Evolutionary conservation across 2,888 invertebrate species (phyloP), one percentile per base, ranked within the genome.

Genomic region (Hirtodrosophila confusa): DNA sequence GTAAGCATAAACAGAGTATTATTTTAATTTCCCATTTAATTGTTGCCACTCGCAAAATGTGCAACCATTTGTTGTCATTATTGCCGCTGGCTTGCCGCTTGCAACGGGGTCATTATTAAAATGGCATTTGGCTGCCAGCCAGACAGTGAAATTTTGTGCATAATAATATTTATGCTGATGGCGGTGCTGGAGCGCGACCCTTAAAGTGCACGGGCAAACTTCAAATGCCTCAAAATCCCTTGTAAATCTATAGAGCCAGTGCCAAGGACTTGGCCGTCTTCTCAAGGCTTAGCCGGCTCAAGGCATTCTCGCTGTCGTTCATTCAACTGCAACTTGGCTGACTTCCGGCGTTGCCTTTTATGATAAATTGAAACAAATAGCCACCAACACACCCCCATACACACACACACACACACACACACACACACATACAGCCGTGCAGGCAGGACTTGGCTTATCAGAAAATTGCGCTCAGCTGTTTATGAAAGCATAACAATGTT

Each of bases 391-490:
- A 39, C 27, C 31, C 48, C 12, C 62, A 63, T 55, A 50, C 43
- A 17, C 17, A 17, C 17, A 17, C 17, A 17, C 17, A 17, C 2
- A 37, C 56, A 24, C 60, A 47, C 50, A 11, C 27, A 8, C 57
- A 24, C 45, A 36, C 24, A 29, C n/a, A n/a, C n/a, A n/a, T n/a
- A 40, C 44, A 69, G 57, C n/a, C n/a, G n/a, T 64, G 65, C 67
- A 70, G 62, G 27, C 58, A 65, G 85, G 78, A 84, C 70, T 63
- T 64, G 69, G 85, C 88, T 83, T 83, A 83, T 83, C 82, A 83
- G 82, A 83, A 83, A 83, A 83, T 87, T 83, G 88, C 78, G 87
- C 88, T 83, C 82, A 87, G 87, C 82, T 83, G 82, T 87, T 87
- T 83, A 83, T 83, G 82, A 83, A 83, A 83, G 82, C 88, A 85